Conservation (phyloP, 2,888 invertebrate species). For the Hedychridium roseum region DNA sequence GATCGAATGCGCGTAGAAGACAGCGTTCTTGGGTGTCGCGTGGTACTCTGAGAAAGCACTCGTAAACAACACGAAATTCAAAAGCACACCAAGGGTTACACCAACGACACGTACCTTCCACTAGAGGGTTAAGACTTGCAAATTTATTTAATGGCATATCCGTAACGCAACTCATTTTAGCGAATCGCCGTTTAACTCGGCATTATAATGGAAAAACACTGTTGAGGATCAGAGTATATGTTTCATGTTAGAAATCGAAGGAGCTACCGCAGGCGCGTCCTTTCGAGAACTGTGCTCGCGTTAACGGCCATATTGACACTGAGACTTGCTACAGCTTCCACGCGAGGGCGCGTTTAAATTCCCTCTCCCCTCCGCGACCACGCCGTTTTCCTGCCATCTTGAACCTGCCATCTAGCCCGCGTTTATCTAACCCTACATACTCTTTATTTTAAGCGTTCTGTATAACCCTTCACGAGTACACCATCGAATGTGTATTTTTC, state of each 20-base stretch:
- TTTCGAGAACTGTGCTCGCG: slow-evolving; percentile 27
- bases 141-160: slow-evolving; percentile 8
- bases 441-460: no score
- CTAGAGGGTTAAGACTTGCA: slow-evolving; percentile 11
- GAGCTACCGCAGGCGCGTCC: slow-evolving; percentile 32
- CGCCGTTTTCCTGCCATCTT: slow-evolving; percentile 8
- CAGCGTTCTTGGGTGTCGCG: slow-evolving; percentile 15
- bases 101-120: slow-evolving; percentile 31
- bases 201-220: slow-evolving; percentile 30
- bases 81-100: not conserved
- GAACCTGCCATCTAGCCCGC: no score
- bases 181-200: slow-evolving; percentile 11
- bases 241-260: slow-evolving; percentile 30
- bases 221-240: slow-evolving; percentile 10
- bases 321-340: slow-evolving; percentile 30
- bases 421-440: no score
- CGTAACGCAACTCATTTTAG: slow-evolving; percentile 24
- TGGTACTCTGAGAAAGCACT: slow-evolving; percentile 22
- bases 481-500: no score
- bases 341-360: slow-evolving; percentile 31
- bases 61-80: slow-evolving; percentile 30
- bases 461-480: no score
- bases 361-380: not conserved
- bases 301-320: slow-evolving; percentile 51
- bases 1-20: slow-evolving; percentile 27